Conservation (phyloP, 1,140 invertebrate species). For the Xylocopa sonorina region DNA sequence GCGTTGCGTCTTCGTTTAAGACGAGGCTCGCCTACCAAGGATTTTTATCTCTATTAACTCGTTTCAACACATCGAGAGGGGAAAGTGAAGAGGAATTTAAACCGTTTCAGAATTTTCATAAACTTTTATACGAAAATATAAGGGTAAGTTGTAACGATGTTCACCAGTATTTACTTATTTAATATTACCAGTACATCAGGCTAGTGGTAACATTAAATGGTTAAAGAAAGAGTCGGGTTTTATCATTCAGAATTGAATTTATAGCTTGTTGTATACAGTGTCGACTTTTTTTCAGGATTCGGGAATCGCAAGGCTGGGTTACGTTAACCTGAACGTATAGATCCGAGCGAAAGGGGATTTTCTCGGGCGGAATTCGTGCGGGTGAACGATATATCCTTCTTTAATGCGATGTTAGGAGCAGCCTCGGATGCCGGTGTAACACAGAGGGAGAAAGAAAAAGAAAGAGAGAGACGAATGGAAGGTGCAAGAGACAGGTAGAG, state of each 20-base stretch:
- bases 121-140: too few species aligned
- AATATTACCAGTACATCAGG: too few species aligned
- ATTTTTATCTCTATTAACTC: too few species aligned
- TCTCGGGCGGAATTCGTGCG: not conserved
- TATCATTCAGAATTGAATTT: not conserved
- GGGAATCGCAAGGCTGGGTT: not conserved
- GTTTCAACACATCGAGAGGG: too few species aligned
- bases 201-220: too few species aligned
- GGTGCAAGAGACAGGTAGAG: not conserved
- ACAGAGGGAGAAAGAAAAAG: too few species aligned
- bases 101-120: too few species aligned
- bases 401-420: slow-evolving; percentile 34
- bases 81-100: too few species aligned
- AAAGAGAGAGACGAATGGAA: not conserved
- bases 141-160: too few species aligned
- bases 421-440: not conserved
- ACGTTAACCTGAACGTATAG: not conserved
- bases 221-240: not conserved
- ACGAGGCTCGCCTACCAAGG: too few species aligned
- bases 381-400: slow-evolving; percentile 33
- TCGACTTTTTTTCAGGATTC: not conserved
- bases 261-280: not conserved
- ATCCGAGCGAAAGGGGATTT: not conserved
- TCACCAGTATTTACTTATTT: too few species aligned
- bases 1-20: slow-evolving; percentile 1